Evolutionary conservation across 2,113 vertebrate genomes (phyloP).

Genomic region (human (Homo sapiens)): DNA sequence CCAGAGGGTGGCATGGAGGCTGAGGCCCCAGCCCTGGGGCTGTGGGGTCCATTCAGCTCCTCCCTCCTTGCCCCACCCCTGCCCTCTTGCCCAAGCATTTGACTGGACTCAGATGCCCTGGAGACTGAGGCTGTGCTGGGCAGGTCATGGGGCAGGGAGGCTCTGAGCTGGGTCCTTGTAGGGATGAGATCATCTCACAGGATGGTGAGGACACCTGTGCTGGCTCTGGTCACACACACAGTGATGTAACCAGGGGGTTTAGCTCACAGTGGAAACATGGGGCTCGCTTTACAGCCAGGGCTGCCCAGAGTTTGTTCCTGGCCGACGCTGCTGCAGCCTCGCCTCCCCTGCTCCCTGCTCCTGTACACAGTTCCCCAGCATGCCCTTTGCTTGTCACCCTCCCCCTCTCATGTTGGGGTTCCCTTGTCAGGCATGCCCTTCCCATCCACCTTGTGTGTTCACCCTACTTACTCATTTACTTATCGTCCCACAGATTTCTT

Average conservation of each 20-base stretch:
- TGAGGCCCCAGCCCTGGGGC: neutral
- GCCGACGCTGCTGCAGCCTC: neutral
- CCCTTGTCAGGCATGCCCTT: neutral
- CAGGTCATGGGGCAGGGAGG: neutral
- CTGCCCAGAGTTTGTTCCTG: slow-evolving; percentile 45
- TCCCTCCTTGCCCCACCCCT: neutral
- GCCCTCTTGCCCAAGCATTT: neutral
- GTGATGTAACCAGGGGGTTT: slow-evolving; percentile 85
- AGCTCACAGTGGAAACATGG: slow-evolving; percentile 84
- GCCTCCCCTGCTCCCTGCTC: slow-evolving; percentile 10
- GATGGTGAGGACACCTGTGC: slow-evolving; percentile 82
- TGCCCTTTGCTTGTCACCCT: neutral
- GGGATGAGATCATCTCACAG: slow-evolving; percentile 81
- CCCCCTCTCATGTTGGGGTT: accelerated
- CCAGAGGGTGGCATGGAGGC: too few relatives aligned
- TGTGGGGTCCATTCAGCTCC: accelerated
- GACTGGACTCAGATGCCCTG: neutral
- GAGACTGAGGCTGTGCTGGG: neutral
- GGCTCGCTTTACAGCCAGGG: slow-evolving; percentile 82
- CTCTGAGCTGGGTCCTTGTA: slow-evolving; percentile 61
- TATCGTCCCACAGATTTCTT: neutral
- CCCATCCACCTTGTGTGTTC: neutral
- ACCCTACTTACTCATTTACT: neutral
- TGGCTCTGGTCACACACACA: slow-evolving; percentile 74
- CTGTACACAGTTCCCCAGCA: neutral